Percentiles rank a stretch among this genome's conserved stretches.
Evolutionary conservation across 1,140 invertebrate genomes (phyloP).

Genomic region (Euura lappo): DNA sequence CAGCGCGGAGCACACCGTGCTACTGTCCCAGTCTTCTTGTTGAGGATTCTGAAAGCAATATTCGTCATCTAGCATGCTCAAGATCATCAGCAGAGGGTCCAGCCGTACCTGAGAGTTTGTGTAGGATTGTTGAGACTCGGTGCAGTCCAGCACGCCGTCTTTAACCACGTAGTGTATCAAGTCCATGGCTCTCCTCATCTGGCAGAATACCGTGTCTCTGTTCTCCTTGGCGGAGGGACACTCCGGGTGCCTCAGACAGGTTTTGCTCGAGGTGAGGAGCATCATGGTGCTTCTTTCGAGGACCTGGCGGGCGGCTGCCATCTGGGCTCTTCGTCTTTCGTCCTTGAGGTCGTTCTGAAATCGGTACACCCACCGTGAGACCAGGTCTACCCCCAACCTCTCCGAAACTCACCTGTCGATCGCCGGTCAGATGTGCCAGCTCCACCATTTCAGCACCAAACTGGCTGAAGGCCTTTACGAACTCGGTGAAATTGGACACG

Average conservation of each 20-base stretch:
- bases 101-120: constrained; percentile 54
- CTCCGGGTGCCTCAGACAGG: constrained; percentile 93
- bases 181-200: constrained; percentile 97
- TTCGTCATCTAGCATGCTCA: not conserved
- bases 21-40: constrained; percentile 71
- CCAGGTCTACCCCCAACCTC: not conserved
- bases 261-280: constrained; percentile 95
- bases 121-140: constrained; percentile 57
- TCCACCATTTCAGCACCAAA: constrained; percentile 99
- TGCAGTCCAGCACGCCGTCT: constrained; percentile 81
- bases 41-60: constrained; percentile 46
- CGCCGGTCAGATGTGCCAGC: constrained; percentile 89
- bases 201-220: constrained; percentile 95
- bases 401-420: constrained; percentile 53
- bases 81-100: not conserved
- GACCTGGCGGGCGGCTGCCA: constrained; percentile 92
- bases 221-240: constrained; percentile 92
- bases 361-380: constrained; percentile 17
- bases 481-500: constrained; percentile 97
- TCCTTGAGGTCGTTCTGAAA: constrained; percentile 89
- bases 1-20: constrained; percentile 79
- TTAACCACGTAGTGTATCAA: constrained; percentile 97
- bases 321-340: constrained; percentile 92
- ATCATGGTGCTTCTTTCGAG: constrained; percentile 98
- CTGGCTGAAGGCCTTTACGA: constrained; percentile 97